Conservation (phyloP, 1,140 invertebrate genomes). For the Apis cerana region DNA sequence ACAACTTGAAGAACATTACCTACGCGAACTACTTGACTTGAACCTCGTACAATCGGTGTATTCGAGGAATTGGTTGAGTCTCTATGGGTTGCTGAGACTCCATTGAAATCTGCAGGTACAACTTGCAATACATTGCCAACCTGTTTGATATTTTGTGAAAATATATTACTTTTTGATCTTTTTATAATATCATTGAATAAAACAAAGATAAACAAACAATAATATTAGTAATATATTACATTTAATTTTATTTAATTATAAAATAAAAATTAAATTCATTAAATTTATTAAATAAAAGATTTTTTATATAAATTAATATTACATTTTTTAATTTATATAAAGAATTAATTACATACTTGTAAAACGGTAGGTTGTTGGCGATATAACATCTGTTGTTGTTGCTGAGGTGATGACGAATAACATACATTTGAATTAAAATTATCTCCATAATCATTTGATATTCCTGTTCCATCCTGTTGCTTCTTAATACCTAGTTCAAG, state of each 20-base stretch:
- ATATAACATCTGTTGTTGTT: slow-evolving; percentile 68
- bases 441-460: slow-evolving; percentile 46
- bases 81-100: slow-evolving; percentile 37
- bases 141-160: slow-evolving; percentile 53
- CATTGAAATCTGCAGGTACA: slow-evolving; percentile 67
- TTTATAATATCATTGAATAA: neutral
- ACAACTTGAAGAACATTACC: slow-evolving; percentile 82
- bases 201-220: neutral
- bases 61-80: slow-evolving; percentile 24
- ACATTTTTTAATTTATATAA: no score
- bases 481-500: slow-evolving; percentile 79
- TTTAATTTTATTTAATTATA: no score
- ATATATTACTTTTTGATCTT: neutral
- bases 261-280: neutral
- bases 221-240: neutral
- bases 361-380: slow-evolving; percentile 76
- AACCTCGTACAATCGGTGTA: slow-evolving; percentile 42
- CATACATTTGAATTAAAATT: slow-evolving; percentile 53
- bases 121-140: slow-evolving; percentile 78
- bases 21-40: slow-evolving; percentile 78
- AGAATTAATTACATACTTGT: slow-evolving; percentile 63
- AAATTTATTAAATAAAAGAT: neutral
- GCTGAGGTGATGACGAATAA: slow-evolving; percentile 63
- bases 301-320: neutral
- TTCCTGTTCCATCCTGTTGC: slow-evolving; percentile 57